phyloP scores from a whole-genome alignment of 2,888 invertebrate genomes.

The Apocheima hispidaria region DNA sequence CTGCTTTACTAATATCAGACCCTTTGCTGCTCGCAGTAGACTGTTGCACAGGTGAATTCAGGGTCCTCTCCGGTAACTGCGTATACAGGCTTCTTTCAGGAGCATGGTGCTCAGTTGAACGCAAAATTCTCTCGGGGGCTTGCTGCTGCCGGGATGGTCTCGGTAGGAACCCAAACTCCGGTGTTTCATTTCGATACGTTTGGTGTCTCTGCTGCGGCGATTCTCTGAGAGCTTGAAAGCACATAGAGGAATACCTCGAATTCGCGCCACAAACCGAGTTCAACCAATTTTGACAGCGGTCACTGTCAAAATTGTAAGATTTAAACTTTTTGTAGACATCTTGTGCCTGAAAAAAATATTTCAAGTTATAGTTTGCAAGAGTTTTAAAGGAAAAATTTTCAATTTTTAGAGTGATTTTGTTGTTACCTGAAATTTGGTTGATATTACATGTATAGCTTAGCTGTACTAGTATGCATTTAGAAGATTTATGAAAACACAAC shows the following conservation, averaged over 20 bases:
- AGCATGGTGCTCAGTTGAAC: too few relatives aligned
- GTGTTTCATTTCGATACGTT: background rate
- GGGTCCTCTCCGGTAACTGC: background rate
- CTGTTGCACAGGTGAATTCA: background rate
- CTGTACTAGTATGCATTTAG: too few relatives aligned
- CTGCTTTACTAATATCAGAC: background rate
- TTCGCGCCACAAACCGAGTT: background rate
- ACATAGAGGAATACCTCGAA: background rate
- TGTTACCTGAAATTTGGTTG: too few relatives aligned
- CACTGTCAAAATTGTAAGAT: background rate
- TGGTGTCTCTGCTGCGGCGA: background rate
- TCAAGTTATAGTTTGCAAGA: background rate
- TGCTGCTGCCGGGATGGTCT: background rate
- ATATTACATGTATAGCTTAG: too few relatives aligned
- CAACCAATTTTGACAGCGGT: background rate
- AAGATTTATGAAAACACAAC: too few relatives aligned
- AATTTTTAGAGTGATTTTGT: too few relatives aligned
- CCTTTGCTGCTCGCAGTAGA: background rate
- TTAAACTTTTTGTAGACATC: conserved; percentile 5
- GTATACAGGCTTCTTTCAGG: too few relatives aligned
- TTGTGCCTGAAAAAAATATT: conserved; percentile 7
- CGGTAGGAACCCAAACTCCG: background rate
- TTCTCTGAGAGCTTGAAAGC: background rate
- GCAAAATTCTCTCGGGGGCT: too few relatives aligned
- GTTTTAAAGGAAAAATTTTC: too few relatives aligned